Conservation (phyloP, 2,113 vertebrate genomes). For the Narcine bancroftii region DNA sequence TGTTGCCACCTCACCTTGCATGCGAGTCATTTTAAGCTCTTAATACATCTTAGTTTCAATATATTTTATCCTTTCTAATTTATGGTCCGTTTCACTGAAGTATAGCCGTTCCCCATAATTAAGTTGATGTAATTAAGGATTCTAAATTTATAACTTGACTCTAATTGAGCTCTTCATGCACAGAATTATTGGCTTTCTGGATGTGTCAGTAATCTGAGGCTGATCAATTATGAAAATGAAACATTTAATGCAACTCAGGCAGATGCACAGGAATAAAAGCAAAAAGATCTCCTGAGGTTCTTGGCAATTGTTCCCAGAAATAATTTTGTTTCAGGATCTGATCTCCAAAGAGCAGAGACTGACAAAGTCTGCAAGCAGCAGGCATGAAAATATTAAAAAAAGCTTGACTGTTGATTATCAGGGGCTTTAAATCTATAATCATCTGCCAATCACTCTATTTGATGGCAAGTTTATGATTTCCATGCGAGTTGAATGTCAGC, state of each 20-base stretch:
- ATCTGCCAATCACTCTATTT: not conserved
- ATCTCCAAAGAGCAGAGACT: not conserved
- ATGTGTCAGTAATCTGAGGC: not conserved
- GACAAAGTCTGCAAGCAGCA: too few species aligned
- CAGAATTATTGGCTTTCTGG: not conserved
- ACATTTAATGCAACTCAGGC: not conserved
- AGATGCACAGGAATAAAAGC: not conserved
- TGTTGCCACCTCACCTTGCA: not conserved
- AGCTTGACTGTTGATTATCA: not conserved
- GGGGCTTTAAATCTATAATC: slow-evolving; percentile 13
- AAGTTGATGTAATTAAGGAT: not conserved
- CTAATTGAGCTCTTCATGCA: not conserved
- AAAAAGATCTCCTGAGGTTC: not conserved
- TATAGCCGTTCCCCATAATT: not conserved
- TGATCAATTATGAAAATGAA: not conserved
- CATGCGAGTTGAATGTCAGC: not conserved
- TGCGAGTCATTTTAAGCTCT: not conserved
- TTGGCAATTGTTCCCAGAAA: not conserved
- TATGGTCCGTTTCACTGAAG: not conserved
- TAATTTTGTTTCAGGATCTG: not conserved
- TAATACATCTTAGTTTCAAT: not conserved
- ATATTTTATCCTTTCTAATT: not conserved
- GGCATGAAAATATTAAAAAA: not conserved
- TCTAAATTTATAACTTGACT: not conserved
- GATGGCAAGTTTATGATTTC: not conserved